phyloP scores from a whole-genome alignment of 2,797 vertebrate species.

The Peromyscus aztecus region DNA sequence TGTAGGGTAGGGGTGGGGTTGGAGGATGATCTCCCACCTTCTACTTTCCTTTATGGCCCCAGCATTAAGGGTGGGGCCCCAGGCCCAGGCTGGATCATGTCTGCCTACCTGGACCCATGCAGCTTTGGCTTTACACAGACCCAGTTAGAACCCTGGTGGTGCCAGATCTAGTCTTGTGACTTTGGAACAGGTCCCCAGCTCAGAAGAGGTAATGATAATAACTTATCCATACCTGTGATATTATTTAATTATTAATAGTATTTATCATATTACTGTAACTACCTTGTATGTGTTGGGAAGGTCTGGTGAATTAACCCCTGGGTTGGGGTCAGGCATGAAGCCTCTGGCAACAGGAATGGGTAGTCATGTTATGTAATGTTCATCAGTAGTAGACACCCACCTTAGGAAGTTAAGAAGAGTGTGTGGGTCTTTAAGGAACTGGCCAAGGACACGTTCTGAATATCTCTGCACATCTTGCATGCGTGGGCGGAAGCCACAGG shows the following conservation, averaged over 20 bases:
- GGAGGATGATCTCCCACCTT: slow-evolving; percentile 77
- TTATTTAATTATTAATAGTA: background rate
- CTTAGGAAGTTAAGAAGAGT: background rate
- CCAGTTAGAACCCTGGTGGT: background rate
- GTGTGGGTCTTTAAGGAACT: background rate
- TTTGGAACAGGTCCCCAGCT: background rate
- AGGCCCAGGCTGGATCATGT: background rate
- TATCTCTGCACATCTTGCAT: background rate
- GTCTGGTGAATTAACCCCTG: background rate
- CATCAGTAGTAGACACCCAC: background rate
- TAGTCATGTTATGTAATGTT: fast-evolving
- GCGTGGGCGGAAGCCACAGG: slow-evolving; percentile 26
- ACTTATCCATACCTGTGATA: background rate
- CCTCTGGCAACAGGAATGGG: fast-evolving
- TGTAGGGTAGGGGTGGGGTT: slow-evolving; percentile 87
- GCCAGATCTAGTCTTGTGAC: background rate
- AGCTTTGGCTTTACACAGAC: background rate
- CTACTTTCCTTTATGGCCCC: background rate
- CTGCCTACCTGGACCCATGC: background rate
- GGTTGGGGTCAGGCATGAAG: background rate
- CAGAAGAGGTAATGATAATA: background rate
- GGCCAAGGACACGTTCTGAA: background rate
- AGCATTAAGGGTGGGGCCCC: background rate
- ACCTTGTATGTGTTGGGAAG: background rate
- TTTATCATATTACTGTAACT: background rate